A percentile compares a stretch with the other conserved stretches of the same genome.
These are phyloP conservation scores for Tylochromis polylepis DNA, from an alignment of 2,113 vertebrate genomes.

Conservation along the genomic window DNA sequence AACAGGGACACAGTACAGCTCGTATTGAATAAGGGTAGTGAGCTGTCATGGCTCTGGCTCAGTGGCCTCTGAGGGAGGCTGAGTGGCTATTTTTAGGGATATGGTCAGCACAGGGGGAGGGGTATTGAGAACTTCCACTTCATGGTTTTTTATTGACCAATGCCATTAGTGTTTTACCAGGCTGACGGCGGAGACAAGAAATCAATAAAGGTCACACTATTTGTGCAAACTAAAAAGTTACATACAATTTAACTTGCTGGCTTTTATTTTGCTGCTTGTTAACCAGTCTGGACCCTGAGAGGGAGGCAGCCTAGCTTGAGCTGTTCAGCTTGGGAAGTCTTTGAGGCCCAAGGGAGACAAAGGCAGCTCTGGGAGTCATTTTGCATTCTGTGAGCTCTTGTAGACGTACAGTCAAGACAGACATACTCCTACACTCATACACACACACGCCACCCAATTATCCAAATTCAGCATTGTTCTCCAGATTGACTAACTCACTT, in stretches of 20 bases:
- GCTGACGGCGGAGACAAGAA: slow-evolving; percentile 70
- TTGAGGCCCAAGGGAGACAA: slow-evolving; percentile 34
- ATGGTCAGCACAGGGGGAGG: slow-evolving; percentile 46
- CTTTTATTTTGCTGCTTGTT: slow-evolving; percentile 67
- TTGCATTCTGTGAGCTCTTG: slow-evolving; percentile 47
- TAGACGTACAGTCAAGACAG: slow-evolving; percentile 20
- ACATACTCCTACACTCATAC: neutral
- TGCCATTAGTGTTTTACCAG: slow-evolving; percentile 71
- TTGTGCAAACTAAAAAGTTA: slow-evolving; percentile 71
- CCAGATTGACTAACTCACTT: neutral
- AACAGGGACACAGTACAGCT: slow-evolving; percentile 9
- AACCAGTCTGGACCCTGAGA: slow-evolving; percentile 51
- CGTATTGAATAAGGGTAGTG: slow-evolving; percentile 38
- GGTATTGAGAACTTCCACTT: slow-evolving; percentile 69
- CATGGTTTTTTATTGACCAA: slow-evolving; percentile 73
- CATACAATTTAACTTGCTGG: slow-evolving; percentile 66
- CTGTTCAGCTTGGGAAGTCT: slow-evolving; percentile 55
- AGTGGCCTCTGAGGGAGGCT: slow-evolving; percentile 31
- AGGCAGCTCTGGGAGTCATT: slow-evolving; percentile 47
- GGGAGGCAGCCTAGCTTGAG: slow-evolving; percentile 44
- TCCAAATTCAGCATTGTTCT: slow-evolving; percentile 23
- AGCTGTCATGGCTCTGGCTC: slow-evolving; percentile 38
- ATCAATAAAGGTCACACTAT: slow-evolving; percentile 73
- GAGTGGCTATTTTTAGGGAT: slow-evolving; percentile 64
- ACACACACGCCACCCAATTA: slow-evolving; percentile 32